Base-by-base conservation (phyloP, 2,113 vertebrate genomes). In the Oreamnos americanus region DNA sequence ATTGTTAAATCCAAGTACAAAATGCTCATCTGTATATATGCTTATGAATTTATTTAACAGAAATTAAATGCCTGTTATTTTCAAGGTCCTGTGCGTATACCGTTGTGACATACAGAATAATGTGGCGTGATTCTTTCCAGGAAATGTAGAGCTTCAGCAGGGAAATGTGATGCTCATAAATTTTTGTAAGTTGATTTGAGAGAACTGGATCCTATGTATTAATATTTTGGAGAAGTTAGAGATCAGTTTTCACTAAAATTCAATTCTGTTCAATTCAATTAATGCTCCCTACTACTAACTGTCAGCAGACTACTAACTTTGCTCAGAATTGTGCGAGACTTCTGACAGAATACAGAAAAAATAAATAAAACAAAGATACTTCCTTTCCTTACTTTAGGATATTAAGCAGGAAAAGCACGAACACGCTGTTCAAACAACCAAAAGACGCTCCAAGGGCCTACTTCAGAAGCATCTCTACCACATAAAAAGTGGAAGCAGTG, bases 171-270 rank as follows among this genome's bases (percentile, higher is more conserved):
- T 74, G n/a, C 15, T 26, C 7, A 67, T 49, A 82, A 96, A 55
- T 62, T 51, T 74, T 2, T 87, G 9, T 53, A 81, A 76, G 45
- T 60, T 71, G 33, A 91, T 13, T 64, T 64, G 78, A 16, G 17
- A 33, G 8, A 71, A 28, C 16, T n/a, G 89, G 43, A 93, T 36
- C 0, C 21, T 86, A 86, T 86, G 26, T 88, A 89, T 43, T 76
- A 26, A 26, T 43, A 43, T 39, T 92, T 60, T 16, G 30, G 17
- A 71, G 79, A 93, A 84, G 13, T 15, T 79, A 45, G n/a, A 82
- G 49, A 36, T 96, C n/a, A 71, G 55, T 64, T 91, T 92, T n/a
- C 43, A 60, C 14, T 82, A 57, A 60, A 97, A 94, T 83, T 91
- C 64, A 95, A 95, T 43, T 74, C 1, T 0, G 21, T 74, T 71